Evolutionary conservation across 2,888 invertebrate genomes (phyloP).

Genomic region (Chymomyza amoena): DNA sequence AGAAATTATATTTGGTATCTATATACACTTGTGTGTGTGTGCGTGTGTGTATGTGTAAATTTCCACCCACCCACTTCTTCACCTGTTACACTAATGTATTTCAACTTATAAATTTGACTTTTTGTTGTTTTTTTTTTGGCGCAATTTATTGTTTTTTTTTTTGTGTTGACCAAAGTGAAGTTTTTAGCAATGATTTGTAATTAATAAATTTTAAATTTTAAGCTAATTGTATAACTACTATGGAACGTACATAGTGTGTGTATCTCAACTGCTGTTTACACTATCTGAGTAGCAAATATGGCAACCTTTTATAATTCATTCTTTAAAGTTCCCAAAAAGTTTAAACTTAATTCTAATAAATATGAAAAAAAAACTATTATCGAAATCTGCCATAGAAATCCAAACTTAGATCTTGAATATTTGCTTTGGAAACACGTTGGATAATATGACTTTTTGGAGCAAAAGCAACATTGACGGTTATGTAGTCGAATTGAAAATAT

Average conservation of each 20-base stretch:
- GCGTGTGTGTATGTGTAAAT: constrained; percentile 49
- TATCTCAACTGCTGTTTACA: not conserved
- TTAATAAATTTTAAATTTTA: not conserved
- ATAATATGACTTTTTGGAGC: too few species aligned
- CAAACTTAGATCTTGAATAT: too few species aligned
- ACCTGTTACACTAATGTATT: constrained; percentile 57
- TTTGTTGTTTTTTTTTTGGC: not conserved
- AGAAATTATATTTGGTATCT: constrained; percentile 2
- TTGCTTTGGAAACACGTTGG: too few species aligned
- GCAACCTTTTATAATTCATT: not conserved
- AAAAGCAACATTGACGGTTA: too few species aligned
- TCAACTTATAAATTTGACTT: not conserved
- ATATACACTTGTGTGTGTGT: constrained; percentile 25
- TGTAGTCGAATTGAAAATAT: too few species aligned
- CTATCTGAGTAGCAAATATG: not conserved
- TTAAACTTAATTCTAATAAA: too few species aligned
- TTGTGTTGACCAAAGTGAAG: not conserved
- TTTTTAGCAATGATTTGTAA: not conserved
- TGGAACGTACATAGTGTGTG: not conserved
- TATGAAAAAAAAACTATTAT: too few species aligned
- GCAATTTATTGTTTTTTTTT: not conserved
- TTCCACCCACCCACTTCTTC: constrained; percentile 60
- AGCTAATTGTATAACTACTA: not conserved
- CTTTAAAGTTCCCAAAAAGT: too few species aligned
- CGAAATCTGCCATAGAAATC: too few species aligned